These are phyloP conservation scores for Ranitomeya imitator DNA, from an alignment of 2,113 vertebrate genomes.

Conservation along the genomic window DNA sequence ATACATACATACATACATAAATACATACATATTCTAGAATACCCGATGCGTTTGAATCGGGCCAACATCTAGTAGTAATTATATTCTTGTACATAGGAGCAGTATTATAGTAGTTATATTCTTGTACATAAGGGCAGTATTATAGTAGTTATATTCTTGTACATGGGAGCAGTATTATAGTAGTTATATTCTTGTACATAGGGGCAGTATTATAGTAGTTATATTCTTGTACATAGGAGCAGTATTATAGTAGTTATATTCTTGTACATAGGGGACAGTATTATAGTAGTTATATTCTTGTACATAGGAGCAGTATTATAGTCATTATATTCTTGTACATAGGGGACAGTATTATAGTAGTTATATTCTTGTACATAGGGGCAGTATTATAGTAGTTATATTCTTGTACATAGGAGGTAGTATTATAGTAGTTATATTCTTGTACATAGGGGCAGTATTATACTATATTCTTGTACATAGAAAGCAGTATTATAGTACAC, in stretches of 20 bases:
- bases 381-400: not conserved
- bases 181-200: not conserved
- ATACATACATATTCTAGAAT: too few relatives aligned
- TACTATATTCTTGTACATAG: too few relatives aligned
- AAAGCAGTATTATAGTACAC: too few relatives aligned
- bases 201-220: not conserved
- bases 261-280: not conserved
- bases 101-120: conserved; percentile 3
- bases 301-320: not conserved
- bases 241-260: too few relatives aligned
- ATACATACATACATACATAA: too few relatives aligned
- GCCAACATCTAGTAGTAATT: too few relatives aligned
- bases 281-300: not conserved
- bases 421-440: not conserved
- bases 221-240: not conserved
- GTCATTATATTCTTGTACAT: not conserved
- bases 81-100: not conserved
- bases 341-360: not conserved
- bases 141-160: conserved; percentile 3
- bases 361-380: not conserved
- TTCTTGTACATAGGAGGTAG: not conserved
- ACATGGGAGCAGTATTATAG: not conserved
- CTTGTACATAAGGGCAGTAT: not conserved
- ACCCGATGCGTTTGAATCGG: too few relatives aligned
- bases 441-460: not conserved